Evolutionary conservation across 92 coral and sea anemone genomes (phyloP).

Genomic region (Phenganax subtilis): DNA sequence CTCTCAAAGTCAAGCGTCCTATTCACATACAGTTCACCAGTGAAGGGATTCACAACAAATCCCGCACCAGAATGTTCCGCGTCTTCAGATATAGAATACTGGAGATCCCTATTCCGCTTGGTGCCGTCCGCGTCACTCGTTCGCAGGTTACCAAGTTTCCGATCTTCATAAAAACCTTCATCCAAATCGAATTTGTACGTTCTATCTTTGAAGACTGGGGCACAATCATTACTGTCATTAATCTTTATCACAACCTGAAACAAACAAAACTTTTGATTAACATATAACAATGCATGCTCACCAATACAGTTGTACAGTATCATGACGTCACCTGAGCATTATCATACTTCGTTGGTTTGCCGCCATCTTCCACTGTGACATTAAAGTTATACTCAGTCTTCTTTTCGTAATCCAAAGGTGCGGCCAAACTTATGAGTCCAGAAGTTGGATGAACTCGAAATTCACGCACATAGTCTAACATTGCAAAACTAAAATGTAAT

Average conservation of each 20-base stretch:
- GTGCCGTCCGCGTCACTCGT: conserved; percentile 42
- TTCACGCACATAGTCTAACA: not conserved
- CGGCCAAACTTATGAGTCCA: conserved; percentile 62
- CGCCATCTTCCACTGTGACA: conserved; percentile 77
- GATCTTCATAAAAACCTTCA: conserved; percentile 41
- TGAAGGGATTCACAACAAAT: conserved; percentile 59
- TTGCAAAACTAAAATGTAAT: not conserved
- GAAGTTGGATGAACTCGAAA: conserved; percentile 34
- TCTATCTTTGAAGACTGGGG: conserved; percentile 68
- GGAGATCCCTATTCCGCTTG: conserved; percentile 58
- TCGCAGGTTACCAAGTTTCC: not conserved
- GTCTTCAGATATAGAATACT: conserved; percentile 65
- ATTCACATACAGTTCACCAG: conserved; percentile 64
- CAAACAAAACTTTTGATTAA: not conserved
- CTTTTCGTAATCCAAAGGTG: conserved; percentile 70
- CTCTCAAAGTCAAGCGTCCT: conserved; percentile 70
- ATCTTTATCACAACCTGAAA: conserved; percentile 44
- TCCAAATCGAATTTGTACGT: conserved; percentile 52
- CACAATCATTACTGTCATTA: conserved; percentile 71
- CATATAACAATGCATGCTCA: not conserved
- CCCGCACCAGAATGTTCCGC: conserved; percentile 50
- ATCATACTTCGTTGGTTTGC: conserved; percentile 55
- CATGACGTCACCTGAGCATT: conserved; percentile 49
- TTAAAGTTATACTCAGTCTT: conserved; percentile 51
- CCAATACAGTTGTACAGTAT: too few relatives aligned